Evolutionary conservation across 2,113 vertebrate species (phyloP).

Genomic region (Accipiter virgatus): DNA sequence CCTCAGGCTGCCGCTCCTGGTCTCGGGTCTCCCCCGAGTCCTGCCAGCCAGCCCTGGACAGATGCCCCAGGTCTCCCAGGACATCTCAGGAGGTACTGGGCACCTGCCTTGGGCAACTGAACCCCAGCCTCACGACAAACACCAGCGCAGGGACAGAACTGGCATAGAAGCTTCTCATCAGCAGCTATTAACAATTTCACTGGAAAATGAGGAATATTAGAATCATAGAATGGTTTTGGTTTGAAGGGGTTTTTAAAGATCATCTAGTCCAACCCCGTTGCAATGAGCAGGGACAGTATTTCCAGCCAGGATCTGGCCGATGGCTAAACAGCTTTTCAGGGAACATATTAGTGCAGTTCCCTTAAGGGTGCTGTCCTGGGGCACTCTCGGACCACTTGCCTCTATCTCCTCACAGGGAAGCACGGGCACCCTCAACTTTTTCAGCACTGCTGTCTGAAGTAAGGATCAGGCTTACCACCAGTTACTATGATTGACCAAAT

Average conservation of each 20-base stretch:
- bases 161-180: not conserved
- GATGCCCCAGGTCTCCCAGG: not conserved
- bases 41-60: not conserved
- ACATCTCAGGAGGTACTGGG: not conserved
- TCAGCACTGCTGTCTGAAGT: not conserved
- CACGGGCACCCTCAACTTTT: fast-evolving
- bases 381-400: not conserved
- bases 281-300: not conserved
- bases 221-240: not conserved
- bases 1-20: not conserved
- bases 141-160: not conserved
- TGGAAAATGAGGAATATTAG: not conserved
- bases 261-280: not conserved
- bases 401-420: not conserved
- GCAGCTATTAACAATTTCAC: not conserved
- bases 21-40: not conserved
- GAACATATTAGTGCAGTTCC: not conserved
- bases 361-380: not conserved
- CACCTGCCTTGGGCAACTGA: not conserved
- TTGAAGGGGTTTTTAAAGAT: not conserved
- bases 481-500: not conserved
- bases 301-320: not conserved
- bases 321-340: not conserved
- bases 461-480: not conserved
- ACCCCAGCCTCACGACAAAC: not conserved